These are phyloP conservation scores for Coptodon bakossiorum DNA, from an alignment of 2,113 vertebrate species.

Conservation along the genomic window DNA sequence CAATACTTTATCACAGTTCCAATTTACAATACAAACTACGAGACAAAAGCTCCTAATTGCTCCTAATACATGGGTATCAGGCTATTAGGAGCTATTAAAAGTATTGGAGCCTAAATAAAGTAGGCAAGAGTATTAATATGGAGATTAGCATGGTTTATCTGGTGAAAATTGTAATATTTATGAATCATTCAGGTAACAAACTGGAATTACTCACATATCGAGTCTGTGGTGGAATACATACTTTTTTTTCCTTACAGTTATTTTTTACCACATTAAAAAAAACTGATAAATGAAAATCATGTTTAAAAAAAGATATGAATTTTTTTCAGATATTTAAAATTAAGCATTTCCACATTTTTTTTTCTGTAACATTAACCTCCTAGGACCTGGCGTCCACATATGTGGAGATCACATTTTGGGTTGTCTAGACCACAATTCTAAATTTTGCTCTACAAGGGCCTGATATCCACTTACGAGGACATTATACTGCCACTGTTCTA, in stretches of 20 bases:
- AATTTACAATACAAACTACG: neutral
- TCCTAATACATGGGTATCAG: neutral
- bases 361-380: neutral
- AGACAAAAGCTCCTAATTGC: neutral
- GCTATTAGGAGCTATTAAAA: neutral
- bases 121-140: rapidly evolving
- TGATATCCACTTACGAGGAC: neutral
- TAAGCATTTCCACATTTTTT: neutral
- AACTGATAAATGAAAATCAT: neutral
- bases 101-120: rapidly evolving
- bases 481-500: neutral
- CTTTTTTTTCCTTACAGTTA: neutral
- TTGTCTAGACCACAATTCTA: neutral
- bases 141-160: neutral
- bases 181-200: neutral
- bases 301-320: neutral
- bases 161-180: neutral
- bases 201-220: neutral
- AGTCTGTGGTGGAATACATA: neutral
- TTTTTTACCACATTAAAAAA: neutral
- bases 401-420: neutral
- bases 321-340: neutral
- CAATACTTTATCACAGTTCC: neutral
- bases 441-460: neutral
- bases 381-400: neutral